Percentiles rank a stretch among this genome's conserved stretches.
Conservation (phyloP, 2,113 vertebrate species). For the Falcunculus frontatus region DNA sequence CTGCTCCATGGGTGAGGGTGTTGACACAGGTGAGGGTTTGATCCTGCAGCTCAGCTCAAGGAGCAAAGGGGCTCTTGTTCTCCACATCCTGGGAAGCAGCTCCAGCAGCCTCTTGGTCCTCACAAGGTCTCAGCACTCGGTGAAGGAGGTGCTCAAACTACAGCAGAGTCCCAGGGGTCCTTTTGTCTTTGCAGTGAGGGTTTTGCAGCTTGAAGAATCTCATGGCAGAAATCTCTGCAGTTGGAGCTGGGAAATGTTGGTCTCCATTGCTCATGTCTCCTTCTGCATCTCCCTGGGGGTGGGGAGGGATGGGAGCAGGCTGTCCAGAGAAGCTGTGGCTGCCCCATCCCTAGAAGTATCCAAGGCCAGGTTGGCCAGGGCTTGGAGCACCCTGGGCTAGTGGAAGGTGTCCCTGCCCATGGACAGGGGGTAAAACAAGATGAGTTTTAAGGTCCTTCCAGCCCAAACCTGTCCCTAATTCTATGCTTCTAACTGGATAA, state of each 20-base stretch:
- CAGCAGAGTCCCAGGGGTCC: not conserved
- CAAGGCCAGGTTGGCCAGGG: accelerated
- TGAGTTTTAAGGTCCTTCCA: not conserved
- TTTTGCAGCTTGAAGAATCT: not conserved
- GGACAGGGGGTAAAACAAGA: not conserved
- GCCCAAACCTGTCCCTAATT: not conserved
- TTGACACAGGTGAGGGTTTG: not conserved
- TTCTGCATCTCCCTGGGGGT: not conserved
- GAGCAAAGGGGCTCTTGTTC: not conserved
- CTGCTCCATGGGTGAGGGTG: not conserved
- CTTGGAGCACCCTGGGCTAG: accelerated
- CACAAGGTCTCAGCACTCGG: not conserved
- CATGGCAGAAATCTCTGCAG: not conserved
- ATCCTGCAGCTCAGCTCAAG: not conserved
- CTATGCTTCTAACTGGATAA: not conserved
- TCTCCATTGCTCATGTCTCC: accelerated
- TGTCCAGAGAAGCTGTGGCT: not conserved
- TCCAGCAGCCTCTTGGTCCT: accelerated
- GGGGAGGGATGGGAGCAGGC: not conserved
- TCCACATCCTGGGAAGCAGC: not conserved
- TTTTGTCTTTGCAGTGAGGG: not conserved
- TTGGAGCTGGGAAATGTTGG: not conserved
- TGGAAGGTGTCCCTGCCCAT: not conserved
- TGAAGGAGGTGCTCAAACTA: not conserved
- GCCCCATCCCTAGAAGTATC: not conserved